These are phyloP conservation scores for Oncorhynchus masou DNA, from an alignment of 2,113 vertebrate species.

Conservation along the genomic window DNA sequence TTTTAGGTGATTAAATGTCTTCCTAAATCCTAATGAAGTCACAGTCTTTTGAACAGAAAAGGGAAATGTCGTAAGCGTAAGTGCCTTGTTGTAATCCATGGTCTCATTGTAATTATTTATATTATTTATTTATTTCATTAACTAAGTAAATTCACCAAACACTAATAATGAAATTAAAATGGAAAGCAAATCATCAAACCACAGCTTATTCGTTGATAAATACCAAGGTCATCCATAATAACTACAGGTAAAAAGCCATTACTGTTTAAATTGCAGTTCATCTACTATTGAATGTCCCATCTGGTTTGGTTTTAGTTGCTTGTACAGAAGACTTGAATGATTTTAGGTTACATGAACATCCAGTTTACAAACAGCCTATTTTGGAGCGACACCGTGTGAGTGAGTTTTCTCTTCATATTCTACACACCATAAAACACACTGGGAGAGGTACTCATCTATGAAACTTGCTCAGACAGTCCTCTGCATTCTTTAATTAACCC, in stretches of 20 bases:
- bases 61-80: slow-evolving; percentile 76
- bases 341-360: slow-evolving; percentile 43
- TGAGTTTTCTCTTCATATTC: slow-evolving; percentile 51
- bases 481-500: slow-evolving; percentile 56
- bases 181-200: slow-evolving; percentile 52
- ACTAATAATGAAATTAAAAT: slow-evolving; percentile 68
- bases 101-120: slow-evolving; percentile 56
- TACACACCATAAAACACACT: slow-evolving; percentile 61
- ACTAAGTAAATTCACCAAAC: slow-evolving; percentile 76
- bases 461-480: slow-evolving; percentile 25
- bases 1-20: slow-evolving; percentile 69
- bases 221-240: slow-evolving; percentile 65
- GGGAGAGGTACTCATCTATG: slow-evolving; percentile 37
- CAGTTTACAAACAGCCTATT: slow-evolving; percentile 4
- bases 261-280: slow-evolving; percentile 68
- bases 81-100: slow-evolving; percentile 72
- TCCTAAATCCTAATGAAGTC: slow-evolving; percentile 83
- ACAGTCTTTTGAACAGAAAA: slow-evolving; percentile 84
- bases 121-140: slow-evolving; percentile 54
- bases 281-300: slow-evolving; percentile 69
- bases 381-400: slow-evolving; percentile 23
- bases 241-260: slow-evolving; percentile 71
- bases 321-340: slow-evolving; percentile 59
- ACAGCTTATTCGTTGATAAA: slow-evolving; percentile 65
- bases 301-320: slow-evolving; percentile 65